Conservation (phyloP, 2,113 vertebrate species). For the zebrafish (Danio rerio) region GRCz12tu NC_133191.1:249001-249500, state of each 20-base stretch:
- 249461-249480: no score
- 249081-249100: not conserved
- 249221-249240: not conserved
- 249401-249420: no score
- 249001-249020: no score
- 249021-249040: not conserved
- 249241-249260: not conserved
- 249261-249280: not conserved
- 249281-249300: not conserved
- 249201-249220: constrained; percentile 12
- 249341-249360: no score
- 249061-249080: not conserved
- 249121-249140: not conserved
- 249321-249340: no score
- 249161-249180: not conserved
- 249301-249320: no score
- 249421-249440: no score
- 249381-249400: no score
- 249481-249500: no score
- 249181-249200: not conserved
- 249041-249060: not conserved
- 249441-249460: no score
- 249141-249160: no score
- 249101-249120: not conserved
- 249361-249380: no score